Base-by-base conservation (phyloP, 2,888 invertebrate species). In the Mongoloraphidia duomilia region DNA sequence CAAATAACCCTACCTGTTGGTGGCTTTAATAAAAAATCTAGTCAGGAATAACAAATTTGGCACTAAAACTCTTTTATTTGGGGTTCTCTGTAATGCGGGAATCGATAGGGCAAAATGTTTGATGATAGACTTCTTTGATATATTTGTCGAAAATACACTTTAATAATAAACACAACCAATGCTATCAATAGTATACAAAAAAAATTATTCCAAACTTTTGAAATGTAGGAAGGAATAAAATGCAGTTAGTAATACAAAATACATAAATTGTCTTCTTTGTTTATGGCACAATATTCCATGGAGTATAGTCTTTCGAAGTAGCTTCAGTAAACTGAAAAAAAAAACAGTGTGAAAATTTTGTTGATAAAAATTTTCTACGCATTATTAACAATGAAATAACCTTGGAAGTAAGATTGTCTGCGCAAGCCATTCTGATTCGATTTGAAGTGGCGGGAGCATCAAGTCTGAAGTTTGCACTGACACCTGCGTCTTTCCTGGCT, bases 361-460 rank as follows among this genome's bases (percentile, higher is more conserved):
- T 38, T 38, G 13, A 12, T 38, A 38, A 38, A 38, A 38, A 38
- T n/a, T 8, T 36, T 12, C 33, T 46, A 35, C 8, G 14, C 14
- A 26, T 10, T 17, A 8, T 41, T 36, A 4, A 8, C 13, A 33
- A 40, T 26, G 40, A 39, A 50, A 36, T 51, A 69, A 91, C 90
- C 77, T 82, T 80, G 52, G 76, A 67, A 2, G 85, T 88, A 52
- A 94, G 82, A 56, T 81, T 72, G 65, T 96, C 95, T 56, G 79
- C 74, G 60, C 94, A 95, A 11, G 88, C 86, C 82, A 93, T 83
- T 45, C 95, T 77, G 58, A 96, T 91, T 51, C 83, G 76, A 26
- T 89, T 90, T 0, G 89, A 77, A 0, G 94, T 94, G 1, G 93
- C 91, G 4, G 95, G 96, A 6, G 90, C 77, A 60, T 89, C 79